Base-by-base conservation (phyloP, 2,888 invertebrate genomes). In the Timandra comae region DNA sequence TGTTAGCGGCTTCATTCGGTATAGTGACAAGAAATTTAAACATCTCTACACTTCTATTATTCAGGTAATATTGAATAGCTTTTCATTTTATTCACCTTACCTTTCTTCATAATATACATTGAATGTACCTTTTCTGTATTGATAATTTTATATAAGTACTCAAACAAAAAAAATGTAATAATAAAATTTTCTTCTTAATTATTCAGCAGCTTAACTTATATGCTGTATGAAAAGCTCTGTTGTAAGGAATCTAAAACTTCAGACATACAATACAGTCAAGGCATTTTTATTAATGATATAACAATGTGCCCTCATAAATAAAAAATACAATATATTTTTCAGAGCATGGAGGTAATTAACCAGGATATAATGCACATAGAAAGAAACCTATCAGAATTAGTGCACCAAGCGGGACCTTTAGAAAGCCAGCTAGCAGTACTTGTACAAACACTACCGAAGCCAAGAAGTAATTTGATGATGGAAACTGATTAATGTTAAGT, bases 281-380 rank as follows among this genome's bases (percentile, higher is more conserved):
- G 12, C 3, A 20, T 23, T 20, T 7, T 19, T 23, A 26, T 19
- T 13, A 9, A 9, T 29, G 7, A 19, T 19, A 4, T 20, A 7
- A 29, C 22, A 7, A 10, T 24, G 6, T 22, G n/a, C n/a, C n/a
- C n/a, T n/a, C n/a, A n/a, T n/a, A n/a, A n/a, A n/a, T n/a, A n/a
- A 16, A 16, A 16, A 16, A 16, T 16, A 16, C n/a, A 16, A 16
- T 33, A 31, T 42, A 16, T 44, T 63, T 24, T 67, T 35, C 64
- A 86, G 86, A 76, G 65, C 25, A 72, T 86, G 74, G 69, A 81
- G 49, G 52, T 63, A 13, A 77, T 86, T 25, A 82, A 82, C 48
- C 77, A 82, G 49, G 79, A 79, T 39, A 51, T 84, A 13, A 40
- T 77, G n/a, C 59, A 69, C 46, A 56, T 86, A 22, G 82, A 85